Evolutionary conservation across 2,113 vertebrate genomes (phyloP).

Genomic region (Hystrix cristata): DNA sequence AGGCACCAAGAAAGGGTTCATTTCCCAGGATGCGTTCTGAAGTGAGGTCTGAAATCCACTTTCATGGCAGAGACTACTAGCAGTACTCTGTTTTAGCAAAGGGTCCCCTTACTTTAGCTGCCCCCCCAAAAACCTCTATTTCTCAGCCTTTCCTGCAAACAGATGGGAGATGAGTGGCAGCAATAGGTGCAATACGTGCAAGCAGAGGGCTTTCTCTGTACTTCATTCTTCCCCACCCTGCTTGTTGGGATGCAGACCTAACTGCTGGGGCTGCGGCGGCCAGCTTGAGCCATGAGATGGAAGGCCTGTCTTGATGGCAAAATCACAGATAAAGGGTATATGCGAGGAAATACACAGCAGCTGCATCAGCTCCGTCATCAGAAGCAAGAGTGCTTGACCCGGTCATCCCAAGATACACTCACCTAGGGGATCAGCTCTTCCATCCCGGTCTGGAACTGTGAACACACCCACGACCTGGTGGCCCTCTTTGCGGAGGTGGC

Average conservation of each 20-base stretch:
- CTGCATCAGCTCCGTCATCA: neutral
- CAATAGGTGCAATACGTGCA: neutral
- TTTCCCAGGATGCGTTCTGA: neutral
- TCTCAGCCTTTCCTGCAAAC: neutral
- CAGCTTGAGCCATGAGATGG: neutral
- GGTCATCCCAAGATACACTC: constrained; percentile 82
- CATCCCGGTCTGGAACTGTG: constrained; percentile 97
- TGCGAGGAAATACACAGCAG: neutral
- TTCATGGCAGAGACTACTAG: neutral
- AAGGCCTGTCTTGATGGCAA: neutral
- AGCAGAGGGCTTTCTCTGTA: neutral
- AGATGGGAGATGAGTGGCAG: neutral
- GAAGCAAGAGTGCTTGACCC: neutral
- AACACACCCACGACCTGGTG: constrained; percentile 98
- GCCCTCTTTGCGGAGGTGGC: constrained; percentile 94
- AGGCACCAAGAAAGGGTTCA: neutral
- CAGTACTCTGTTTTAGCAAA: neutral
- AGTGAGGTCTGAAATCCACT: neutral
- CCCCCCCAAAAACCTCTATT: neutral
- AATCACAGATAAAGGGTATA: neutral
- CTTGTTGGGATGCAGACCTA: neutral
- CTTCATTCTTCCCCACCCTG: neutral
- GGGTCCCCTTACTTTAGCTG: neutral
- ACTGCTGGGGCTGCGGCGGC: neutral
- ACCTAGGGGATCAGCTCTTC: constrained; percentile 98